Conservation (phyloP, 2,797 vertebrate genomes). For the Hyperoplus lanceolatus region DNA sequence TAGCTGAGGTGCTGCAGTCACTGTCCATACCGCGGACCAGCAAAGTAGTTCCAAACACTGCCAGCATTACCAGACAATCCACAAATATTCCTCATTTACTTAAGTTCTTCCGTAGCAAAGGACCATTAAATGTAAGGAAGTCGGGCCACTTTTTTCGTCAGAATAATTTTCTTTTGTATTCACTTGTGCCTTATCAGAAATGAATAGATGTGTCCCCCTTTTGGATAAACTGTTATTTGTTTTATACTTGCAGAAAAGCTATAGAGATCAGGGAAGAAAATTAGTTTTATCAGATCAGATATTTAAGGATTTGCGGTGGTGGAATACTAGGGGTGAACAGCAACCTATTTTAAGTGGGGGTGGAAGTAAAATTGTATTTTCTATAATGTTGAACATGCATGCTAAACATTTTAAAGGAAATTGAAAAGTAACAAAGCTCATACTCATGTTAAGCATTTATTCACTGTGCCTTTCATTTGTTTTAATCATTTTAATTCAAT, state of each 20-base stretch:
- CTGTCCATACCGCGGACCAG: slow-evolving; percentile 84
- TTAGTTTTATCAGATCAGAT: slow-evolving; percentile 78
- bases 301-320: slow-evolving; percentile 87
- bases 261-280: slow-evolving; percentile 65
- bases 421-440: slow-evolving; percentile 70
- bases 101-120: slow-evolving; percentile 41
- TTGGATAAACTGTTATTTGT: slow-evolving; percentile 81
- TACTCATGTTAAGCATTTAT: slow-evolving; percentile 81
- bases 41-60: slow-evolving; percentile 44
- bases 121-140: slow-evolving; percentile 59
- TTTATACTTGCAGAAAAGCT: slow-evolving; percentile 74
- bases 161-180: slow-evolving; percentile 74
- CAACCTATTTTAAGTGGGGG: slow-evolving; percentile 58
- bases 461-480: slow-evolving; percentile 82
- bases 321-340: slow-evolving; percentile 52
- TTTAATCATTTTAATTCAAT: slow-evolving; percentile 90
- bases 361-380: slow-evolving; percentile 72
- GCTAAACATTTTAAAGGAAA: slow-evolving; percentile 76
- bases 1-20: slow-evolving; percentile 82
- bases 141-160: slow-evolving; percentile 60
- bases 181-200: slow-evolving; percentile 87
- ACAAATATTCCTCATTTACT: slow-evolving; percentile 48
- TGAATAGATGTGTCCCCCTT: slow-evolving; percentile 68
- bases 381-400: slow-evolving; percentile 76
- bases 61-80: slow-evolving; percentile 53